phyloP scores from a whole-genome alignment of 2,113 vertebrate species.

The Malurus cyaneus region DNA sequence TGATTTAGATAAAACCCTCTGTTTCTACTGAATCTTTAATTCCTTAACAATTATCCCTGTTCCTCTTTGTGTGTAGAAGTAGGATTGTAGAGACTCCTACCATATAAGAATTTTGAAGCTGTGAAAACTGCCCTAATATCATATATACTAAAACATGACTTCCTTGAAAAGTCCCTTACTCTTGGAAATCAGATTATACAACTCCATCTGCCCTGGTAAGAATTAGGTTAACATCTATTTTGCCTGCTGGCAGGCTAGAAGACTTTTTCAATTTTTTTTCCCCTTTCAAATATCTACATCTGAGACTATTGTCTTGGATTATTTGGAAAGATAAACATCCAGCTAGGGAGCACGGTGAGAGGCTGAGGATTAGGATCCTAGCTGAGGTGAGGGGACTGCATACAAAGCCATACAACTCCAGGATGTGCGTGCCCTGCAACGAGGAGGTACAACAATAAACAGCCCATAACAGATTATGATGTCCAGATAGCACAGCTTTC shows the following conservation, averaged over 20 bases:
- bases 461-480: not conserved
- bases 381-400: not conserved
- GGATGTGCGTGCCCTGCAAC: accelerated
- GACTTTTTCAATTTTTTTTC: accelerated
- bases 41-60: not conserved
- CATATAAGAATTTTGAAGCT: not conserved
- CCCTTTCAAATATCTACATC: not conserved
- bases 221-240: slow-evolving; percentile 30
- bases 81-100: not conserved
- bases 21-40: not conserved
- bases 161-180: not conserved
- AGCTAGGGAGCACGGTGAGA: not conserved
- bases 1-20: accelerated
- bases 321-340: not conserved
- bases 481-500: not conserved
- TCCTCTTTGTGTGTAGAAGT: not conserved
- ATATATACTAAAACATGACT: not conserved
- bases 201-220: not conserved
- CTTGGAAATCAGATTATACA: slow-evolving; percentile 16
- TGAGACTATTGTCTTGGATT: not conserved
- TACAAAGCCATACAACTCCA: not conserved
- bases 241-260: not conserved
- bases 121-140: not conserved
- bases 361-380: not conserved
- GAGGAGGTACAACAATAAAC: not conserved